Base-by-base conservation (phyloP, 2,113 vertebrate species). In the Planiliza haematocheilus region DNA sequence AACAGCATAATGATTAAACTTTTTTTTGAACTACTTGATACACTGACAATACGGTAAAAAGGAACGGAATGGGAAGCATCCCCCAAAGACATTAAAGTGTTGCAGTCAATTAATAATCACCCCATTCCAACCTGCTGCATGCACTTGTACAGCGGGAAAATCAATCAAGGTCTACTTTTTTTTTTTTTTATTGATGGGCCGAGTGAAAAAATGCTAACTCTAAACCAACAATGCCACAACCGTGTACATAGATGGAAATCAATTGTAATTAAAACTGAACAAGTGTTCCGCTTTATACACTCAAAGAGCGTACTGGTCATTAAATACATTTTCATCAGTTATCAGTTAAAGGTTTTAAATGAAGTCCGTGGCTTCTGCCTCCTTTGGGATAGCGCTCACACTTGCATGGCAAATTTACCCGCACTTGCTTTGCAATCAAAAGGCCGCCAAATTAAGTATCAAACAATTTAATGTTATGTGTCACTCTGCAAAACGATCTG, bases 231-330 rank as follows among this genome's bases (percentile, higher is more conserved):
- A 93, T 89, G 86, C 88, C 59, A 86, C 66, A 88, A 81, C 88
- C 87, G 77, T 93, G 92, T 94, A 92, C 93, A 91, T 85, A 94
- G 94, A 95, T 95, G 93, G 88, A 94, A 96, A 96, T 96, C 96
- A 95, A 96, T 95, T 94, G 93, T 96, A 96, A 96, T 97, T 96
- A 95, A 96, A 95, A 95, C 86, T 87, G 94, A 94, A 95, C 94
- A 95, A 95, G 92, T 93, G 93, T 93, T 95, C 84, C 63, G 89
- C 92, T 95, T 95, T 91, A 90, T 92, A 91, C 89, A 50, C 86
- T 94, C 91, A 94, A 94, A 95, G 93, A 93, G 87, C 83, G 89
- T 60, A 68, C 79, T 89, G 86, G 90, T 94, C 93, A 95, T 95
- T 95, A 95, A 96, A 94, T 92, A 93, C 86, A 94, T 94, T 93